These are phyloP conservation scores for Pocillopora meandrina DNA, from an alignment of 92 coral and sea anemone species.

Conservation along the genomic window DNA sequence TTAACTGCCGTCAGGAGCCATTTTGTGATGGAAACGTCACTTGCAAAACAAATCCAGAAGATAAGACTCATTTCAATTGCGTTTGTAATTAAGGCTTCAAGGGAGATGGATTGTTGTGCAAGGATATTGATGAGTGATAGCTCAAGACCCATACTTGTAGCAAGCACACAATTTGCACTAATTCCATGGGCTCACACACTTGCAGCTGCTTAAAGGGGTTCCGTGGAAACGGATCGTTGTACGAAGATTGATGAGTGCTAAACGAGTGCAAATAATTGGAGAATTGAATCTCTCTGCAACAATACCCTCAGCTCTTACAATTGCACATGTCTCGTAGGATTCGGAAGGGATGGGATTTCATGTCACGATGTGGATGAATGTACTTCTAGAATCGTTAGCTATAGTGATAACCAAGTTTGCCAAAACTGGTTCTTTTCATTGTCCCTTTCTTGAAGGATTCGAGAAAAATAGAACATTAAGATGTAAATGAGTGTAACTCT, in stretches of 20 bases:
- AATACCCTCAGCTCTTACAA: constrained; percentile 2
- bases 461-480: neutral
- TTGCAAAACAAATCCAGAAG: neutral
- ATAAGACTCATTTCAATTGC: constrained; percentile 3
- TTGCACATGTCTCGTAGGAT: constrained; percentile 1
- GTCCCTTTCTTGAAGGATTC: too few species aligned
- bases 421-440: too few species aligned
- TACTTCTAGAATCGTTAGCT: too few species aligned
- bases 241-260: constrained; percentile 17
- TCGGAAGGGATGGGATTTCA: neutral
- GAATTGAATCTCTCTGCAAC: neutral
- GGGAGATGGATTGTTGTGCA: neutral
- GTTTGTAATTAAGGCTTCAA: constrained; percentile 21
- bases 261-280: neutral
- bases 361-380: constrained; percentile 1
- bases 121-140: constrained; percentile 12
- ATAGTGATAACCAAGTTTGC: too few species aligned
- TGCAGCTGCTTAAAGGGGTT: neutral
- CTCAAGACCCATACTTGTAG: constrained; percentile 1
- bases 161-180: constrained; percentile 9
- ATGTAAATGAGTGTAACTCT: too few species aligned
- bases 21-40: constrained; percentile 15
- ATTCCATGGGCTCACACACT: neutral
- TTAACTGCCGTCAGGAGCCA: constrained; percentile 13
- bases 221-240: neutral